phyloP scores from a whole-genome alignment of 1,140 invertebrate species.

The Pissodes strobi region DNA sequence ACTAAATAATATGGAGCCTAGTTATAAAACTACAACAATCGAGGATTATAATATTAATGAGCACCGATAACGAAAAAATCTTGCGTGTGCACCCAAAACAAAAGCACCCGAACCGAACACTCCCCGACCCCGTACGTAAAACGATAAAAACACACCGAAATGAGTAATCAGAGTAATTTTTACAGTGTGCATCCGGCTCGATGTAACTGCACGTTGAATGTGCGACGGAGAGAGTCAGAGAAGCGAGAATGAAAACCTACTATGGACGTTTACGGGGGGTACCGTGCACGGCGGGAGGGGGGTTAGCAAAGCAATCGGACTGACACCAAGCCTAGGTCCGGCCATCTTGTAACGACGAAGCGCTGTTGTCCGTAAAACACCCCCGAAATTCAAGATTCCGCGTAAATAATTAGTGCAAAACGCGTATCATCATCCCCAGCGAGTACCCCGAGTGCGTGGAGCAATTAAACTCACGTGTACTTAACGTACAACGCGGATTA shows the following conservation, averaged over 20 bases:
- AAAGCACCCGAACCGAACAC: slow-evolving; percentile 18
- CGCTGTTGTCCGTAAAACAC: slow-evolving; percentile 51
- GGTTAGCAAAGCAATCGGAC: slow-evolving; percentile 56
- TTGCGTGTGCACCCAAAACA: slow-evolving; percentile 17
- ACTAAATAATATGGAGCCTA: not conserved
- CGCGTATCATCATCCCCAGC: slow-evolving; percentile 28
- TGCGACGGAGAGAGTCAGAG: slow-evolving; percentile 51
- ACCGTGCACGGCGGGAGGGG: slow-evolving; percentile 53
- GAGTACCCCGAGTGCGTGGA: slow-evolving; percentile 37
- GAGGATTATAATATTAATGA: not conserved
- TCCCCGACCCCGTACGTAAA: slow-evolving; percentile 14
- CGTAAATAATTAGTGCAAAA: slow-evolving; percentile 44
- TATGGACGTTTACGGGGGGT: slow-evolving; percentile 54
- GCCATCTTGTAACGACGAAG: slow-evolving; percentile 56
- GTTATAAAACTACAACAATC: not conserved
- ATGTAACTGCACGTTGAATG: slow-evolving; percentile 53
- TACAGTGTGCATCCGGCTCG: slow-evolving; percentile 54
- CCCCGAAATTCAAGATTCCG: slow-evolving; percentile 47
- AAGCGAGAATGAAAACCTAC: slow-evolving; percentile 55
- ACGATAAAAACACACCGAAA: slow-evolving; percentile 48
- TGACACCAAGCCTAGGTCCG: slow-evolving; percentile 57
- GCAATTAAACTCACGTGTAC: slow-evolving; percentile 45
- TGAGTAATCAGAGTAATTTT: slow-evolving; percentile 53
- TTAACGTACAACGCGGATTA: slow-evolving; percentile 5
- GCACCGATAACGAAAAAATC: slow-evolving; percentile 3